Percentiles rank a stretch among this genome's conserved stretches.
phyloP scores from a whole-genome alignment of 1,140 invertebrate genomes.

The Formica exsecta region DNA sequence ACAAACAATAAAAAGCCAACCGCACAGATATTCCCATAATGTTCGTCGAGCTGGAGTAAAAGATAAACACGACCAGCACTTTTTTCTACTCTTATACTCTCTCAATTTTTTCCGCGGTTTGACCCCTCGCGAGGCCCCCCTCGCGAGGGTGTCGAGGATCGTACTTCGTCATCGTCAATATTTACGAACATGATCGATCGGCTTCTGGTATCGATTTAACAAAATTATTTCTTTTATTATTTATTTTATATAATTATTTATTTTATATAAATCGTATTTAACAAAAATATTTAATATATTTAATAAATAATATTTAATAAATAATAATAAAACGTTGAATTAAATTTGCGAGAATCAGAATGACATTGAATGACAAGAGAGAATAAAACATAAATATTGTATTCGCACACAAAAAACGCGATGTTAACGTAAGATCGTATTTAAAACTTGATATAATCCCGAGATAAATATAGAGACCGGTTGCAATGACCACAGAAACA shows the following conservation, averaged over 20 bases:
- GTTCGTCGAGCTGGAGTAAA: constrained; percentile 47
- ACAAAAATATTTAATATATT: too few species aligned
- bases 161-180: constrained; percentile 60
- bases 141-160: constrained; percentile 18
- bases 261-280: too few species aligned
- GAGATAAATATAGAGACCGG: constrained; percentile 33
- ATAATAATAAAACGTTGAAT: background rate
- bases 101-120: constrained; percentile 25
- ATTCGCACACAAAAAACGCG: background rate
- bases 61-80: constrained; percentile 56
- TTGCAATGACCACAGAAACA: constrained; percentile 38
- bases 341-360: background rate
- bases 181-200: constrained; percentile 28
- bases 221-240: too few species aligned
- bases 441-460: constrained; percentile 11
- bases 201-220: too few species aligned
- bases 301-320: background rate
- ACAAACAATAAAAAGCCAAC: constrained; percentile 59
- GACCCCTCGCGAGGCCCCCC: background rate
- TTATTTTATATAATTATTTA: too few species aligned
- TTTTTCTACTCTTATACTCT: background rate
- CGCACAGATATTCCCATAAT: constrained; percentile 63
- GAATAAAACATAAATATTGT: background rate
- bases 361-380: background rate
- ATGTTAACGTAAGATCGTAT: constrained; percentile 12